A percentile compares a stretch with the other conserved stretches of the same genome.
These are phyloP conservation scores for Abrostola triplasia DNA, from an alignment of 2,888 invertebrate species.

Conservation along the genomic window DNA sequence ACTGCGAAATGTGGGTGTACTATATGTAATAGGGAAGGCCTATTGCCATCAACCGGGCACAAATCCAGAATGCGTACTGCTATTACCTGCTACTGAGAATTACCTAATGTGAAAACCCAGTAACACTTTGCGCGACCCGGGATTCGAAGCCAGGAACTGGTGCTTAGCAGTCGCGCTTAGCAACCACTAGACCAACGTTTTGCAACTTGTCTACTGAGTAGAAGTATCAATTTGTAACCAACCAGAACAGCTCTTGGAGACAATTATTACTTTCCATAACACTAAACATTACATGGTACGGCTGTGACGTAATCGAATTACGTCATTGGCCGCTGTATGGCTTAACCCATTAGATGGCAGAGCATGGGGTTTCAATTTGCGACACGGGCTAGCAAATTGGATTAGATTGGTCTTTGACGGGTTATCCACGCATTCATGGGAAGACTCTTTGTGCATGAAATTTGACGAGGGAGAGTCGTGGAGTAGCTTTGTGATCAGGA, in stretches of 20 bases:
- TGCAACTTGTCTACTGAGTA: not conserved
- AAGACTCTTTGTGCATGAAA: conserved; percentile 46
- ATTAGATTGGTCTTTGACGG: conserved; percentile 69
- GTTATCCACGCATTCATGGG: conserved; percentile 46
- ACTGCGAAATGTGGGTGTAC: too few relatives aligned
- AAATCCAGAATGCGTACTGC: too few relatives aligned
- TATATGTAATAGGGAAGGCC: too few relatives aligned
- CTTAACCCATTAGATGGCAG: conserved; percentile 71
- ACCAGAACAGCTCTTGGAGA: conserved; percentile 1
- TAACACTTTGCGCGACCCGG: too few relatives aligned
- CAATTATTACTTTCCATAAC: conserved; percentile 43
- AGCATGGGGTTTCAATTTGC: conserved; percentile 68
- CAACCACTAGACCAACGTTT: too few relatives aligned
- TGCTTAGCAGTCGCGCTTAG: too few relatives aligned
- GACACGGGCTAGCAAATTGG: conserved; percentile 69
- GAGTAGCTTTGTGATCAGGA: not conserved
- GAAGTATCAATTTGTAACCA: not conserved
- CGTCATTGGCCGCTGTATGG: conserved; percentile 56
- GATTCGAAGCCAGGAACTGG: too few relatives aligned
- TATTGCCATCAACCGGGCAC: too few relatives aligned
- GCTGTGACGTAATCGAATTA: conserved; percentile 71
- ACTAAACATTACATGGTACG: conserved; percentile 58
- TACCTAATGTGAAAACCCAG: too few relatives aligned
- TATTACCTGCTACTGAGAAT: too few relatives aligned
- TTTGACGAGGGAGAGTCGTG: not conserved